Base-by-base conservation (phyloP, 2,797 vertebrate species). In the Pygocentrus nattereri region DNA sequence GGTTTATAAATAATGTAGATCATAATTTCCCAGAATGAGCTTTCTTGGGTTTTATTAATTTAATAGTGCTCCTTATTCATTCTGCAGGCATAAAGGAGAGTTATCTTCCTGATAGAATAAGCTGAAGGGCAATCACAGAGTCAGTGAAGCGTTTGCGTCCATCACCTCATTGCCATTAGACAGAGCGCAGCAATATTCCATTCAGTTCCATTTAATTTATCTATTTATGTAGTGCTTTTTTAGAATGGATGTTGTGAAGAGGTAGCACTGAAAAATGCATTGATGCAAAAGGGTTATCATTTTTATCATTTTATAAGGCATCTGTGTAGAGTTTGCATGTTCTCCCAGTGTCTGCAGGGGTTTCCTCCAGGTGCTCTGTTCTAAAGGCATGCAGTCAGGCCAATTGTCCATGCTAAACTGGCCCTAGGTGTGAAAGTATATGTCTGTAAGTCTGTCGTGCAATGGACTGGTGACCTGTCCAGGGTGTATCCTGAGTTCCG, bases 101-200 rank as follows among this genome's bases (percentile, higher is more conserved):
- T 75, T 50, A 5, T 67, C 25, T 19, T 34, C 54, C 67, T 65
- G 78, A 65, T 67, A 5, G 21, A 38, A 58, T 56, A 54, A 58
- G 62, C 62, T 69, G 79, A 75, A 81, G 72, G 79, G 71, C 21
- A 72, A 74, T 74, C 71, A 81, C 50, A 2, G 21, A 68, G 69
- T 79, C 41, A 76, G 59, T 73, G 58, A 76, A 71, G 68, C 58
- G 38, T 69, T 34, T 62, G 21, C 49, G 61, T 76, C 19, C 23
- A 59, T 77, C 61, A 65, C 61, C 50, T 69, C 15, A 16, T 44
- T 71, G 74, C 34, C n/a, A 74, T 74, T 80, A 80, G 47, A 54
- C 12, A 41, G 30, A 58, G n/a, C 12, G 21, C 54, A 58, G 54
- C 54, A 23, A 23, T n/a, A 54, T 54, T 21, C 8, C 8, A 23